phyloP scores from a whole-genome alignment of 2,888 invertebrate species.

The Chironomus tentans region DNA sequence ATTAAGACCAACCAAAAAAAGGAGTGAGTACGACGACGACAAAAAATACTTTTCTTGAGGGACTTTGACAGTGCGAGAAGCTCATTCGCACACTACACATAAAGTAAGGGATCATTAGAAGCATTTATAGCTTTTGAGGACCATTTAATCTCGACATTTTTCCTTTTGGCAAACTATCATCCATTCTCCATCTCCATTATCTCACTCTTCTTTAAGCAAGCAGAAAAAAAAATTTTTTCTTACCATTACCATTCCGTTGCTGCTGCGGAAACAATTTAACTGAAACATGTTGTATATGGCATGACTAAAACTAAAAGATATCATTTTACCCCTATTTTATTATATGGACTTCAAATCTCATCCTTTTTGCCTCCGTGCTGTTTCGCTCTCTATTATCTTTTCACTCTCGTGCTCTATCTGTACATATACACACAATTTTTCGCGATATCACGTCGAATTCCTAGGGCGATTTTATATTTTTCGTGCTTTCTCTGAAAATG shows the following conservation, averaged over 20 bases:
- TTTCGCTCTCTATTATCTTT: not conserved
- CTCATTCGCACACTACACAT: no score
- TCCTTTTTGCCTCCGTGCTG: not conserved
- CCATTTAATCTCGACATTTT: not conserved
- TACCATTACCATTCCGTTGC: not conserved
- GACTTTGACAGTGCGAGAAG: no score
- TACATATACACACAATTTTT: not conserved
- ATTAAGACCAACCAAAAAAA: not conserved
- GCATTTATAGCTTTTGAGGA: not conserved
- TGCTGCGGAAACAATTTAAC: not conserved
- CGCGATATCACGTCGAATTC: slow-evolving; percentile 24
- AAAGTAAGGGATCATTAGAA: not conserved
- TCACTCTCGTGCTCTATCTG: not conserved
- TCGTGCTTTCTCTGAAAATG: not conserved
- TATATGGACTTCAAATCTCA: not conserved
- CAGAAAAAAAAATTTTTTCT: no score
- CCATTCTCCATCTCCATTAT: not conserved
- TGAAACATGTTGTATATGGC: not conserved
- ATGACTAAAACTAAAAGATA: not conserved
- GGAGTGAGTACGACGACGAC: not conserved
- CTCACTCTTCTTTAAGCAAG: no score
- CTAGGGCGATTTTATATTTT: slow-evolving; percentile 21
- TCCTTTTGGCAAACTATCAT: not conserved
- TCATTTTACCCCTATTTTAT: no score
- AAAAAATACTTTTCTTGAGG: no score